Evolutionary conservation across 2,888 invertebrate species (phyloP).

Genomic region (Odontomyia ornata): DNA sequence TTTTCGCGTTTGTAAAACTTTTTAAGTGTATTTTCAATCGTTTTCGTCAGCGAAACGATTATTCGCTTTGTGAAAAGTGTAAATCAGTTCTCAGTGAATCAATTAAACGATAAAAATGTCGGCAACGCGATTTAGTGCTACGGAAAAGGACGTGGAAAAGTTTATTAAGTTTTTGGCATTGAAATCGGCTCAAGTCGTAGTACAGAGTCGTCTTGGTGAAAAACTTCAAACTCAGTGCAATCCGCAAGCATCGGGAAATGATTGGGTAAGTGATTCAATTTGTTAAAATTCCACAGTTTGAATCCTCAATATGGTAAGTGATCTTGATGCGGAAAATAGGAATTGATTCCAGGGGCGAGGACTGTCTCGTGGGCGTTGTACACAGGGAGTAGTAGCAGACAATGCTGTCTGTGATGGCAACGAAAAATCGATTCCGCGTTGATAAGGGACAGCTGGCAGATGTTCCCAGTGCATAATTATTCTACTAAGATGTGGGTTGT

Average conservation of each 20-base stretch:
- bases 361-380: constrained; percentile 28
- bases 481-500: no score
- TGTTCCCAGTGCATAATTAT: background rate
- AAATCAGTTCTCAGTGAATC: background rate
- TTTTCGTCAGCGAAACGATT: background rate
- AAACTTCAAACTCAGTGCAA: constrained; percentile 84
- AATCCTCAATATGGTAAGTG: background rate
- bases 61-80: background rate
- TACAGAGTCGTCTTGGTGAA: constrained; percentile 89
- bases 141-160: constrained; percentile 85
- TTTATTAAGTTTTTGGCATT: constrained; percentile 88
- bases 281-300: no score
- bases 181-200: constrained; percentile 90
- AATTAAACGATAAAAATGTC: constrained; percentile 56
- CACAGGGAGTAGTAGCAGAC: background rate
- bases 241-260: constrained; percentile 78
- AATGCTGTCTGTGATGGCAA: background rate
- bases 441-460: constrained; percentile 20
- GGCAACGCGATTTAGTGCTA: constrained; percentile 62
- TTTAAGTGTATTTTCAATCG: background rate
- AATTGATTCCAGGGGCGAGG: background rate
- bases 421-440: constrained; percentile 27
- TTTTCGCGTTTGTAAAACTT: constrained; percentile 24
- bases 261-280: constrained; percentile 74
- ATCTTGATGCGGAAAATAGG: background rate